These are phyloP conservation scores for Aleiodes leptofemur DNA, from an alignment of 2,888 invertebrate species.

Conservation along the genomic window DNA sequence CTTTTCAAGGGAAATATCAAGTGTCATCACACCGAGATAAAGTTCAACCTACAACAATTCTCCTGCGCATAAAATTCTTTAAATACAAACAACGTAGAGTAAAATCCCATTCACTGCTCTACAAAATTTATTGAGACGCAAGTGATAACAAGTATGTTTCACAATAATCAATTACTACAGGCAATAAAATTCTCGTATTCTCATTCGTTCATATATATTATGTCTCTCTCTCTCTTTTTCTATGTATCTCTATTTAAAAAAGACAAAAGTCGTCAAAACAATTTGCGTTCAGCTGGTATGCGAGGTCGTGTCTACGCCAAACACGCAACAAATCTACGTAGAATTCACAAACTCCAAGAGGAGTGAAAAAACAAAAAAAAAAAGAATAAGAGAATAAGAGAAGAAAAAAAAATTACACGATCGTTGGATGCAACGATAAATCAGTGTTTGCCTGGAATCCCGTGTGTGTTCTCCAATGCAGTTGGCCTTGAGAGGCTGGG, in stretches of 20 bases:
- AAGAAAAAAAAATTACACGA: slow-evolving; percentile 34
- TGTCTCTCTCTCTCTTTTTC: neutral
- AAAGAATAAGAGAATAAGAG: slow-evolving; percentile 30
- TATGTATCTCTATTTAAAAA: neutral
- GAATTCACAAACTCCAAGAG: slow-evolving; percentile 7
- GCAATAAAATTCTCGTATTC: too few species aligned
- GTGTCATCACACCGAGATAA: too few species aligned
- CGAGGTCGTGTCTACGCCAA: slow-evolving; percentile 51
- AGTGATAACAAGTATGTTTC: neutral
- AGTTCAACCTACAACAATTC: too few species aligned
- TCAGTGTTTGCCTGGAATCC: slow-evolving; percentile 43
- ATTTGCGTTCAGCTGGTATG: slow-evolving; percentile 55
- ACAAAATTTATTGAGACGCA: neutral
- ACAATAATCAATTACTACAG: too few species aligned
- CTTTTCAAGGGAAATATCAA: too few species aligned
- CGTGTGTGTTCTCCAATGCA: slow-evolving; percentile 38
- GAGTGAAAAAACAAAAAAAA: slow-evolving; percentile 6
- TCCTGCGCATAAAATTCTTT: too few species aligned
- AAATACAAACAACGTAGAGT: too few species aligned
- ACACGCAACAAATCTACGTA: slow-evolving; percentile 43
- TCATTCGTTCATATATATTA: neutral
- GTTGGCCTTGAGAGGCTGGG: slow-evolving; percentile 50
- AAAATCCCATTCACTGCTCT: neutral
- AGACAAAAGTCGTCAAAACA: slow-evolving; percentile 42
- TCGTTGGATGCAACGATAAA: slow-evolving; percentile 45